phyloP scores from a whole-genome alignment of 37 sponge, comb jelly and placozoan species.

The Hexactinellida sp. region DNA sequence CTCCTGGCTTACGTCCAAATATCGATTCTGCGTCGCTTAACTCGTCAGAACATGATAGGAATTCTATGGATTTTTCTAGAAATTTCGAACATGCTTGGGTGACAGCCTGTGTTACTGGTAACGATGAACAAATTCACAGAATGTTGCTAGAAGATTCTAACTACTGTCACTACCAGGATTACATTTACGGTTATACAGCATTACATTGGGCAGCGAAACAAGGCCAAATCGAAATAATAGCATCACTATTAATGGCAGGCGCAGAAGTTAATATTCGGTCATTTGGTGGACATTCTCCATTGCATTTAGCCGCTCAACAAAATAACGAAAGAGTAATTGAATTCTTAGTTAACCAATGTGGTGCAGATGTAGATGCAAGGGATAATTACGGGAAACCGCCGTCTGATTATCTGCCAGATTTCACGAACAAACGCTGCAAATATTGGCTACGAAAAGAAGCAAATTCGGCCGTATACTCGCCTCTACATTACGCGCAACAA shows the following conservation, averaged over 20 bases:
- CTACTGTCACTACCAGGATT: slow-evolving; percentile 8
- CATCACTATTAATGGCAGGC: background rate
- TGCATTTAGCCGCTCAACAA: background rate
- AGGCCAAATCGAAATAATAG: background rate
- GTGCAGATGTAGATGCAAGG: background rate
- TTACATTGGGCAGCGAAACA: slow-evolving; percentile 4
- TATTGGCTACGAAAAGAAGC: background rate
- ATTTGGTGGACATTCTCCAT: background rate
- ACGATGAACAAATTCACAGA: background rate
- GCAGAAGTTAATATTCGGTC: background rate
- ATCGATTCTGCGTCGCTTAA: background rate
- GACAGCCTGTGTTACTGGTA: background rate
- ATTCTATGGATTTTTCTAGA: background rate
- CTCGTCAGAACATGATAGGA: background rate
- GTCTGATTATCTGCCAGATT: background rate
- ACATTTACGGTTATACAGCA: background rate
- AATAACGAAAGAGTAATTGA: background rate
- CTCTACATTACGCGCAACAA: background rate
- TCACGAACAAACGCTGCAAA: background rate
- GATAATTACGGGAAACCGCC: slow-evolving; percentile 12
- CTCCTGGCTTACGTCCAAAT: background rate
- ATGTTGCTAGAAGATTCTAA: slow-evolving; percentile 7
- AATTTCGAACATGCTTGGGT: background rate
- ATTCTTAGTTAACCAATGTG: background rate
- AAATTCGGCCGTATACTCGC: background rate